Evolutionary conservation across 2,888 invertebrate genomes (phyloP), one percentile per base, ranked within the genome.

Genomic region (Ischnura elegans): DNA sequence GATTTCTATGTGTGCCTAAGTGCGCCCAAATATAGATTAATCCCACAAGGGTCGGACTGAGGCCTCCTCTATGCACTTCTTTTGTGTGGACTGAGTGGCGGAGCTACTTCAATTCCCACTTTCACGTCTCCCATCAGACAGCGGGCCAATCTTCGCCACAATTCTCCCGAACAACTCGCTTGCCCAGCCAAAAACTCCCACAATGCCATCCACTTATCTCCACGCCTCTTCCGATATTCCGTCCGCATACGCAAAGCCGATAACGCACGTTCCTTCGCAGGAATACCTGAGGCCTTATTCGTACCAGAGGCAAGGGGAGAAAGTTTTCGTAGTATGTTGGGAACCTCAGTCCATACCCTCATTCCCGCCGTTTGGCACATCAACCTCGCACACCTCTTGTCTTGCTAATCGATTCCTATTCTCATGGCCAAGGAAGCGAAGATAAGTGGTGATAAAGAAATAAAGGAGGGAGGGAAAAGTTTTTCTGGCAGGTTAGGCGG

Each of bases 331-430:
- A 25, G 76, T 76, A 76, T 29, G 29, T 76, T 76, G 36, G 76
- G 6, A n/a, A 29, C 61, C 61, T 61, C 61, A 21, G 25, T 61
- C 61, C 2, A n/a, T n/a, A n/a, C 76, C 61, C 61, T 61, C 61
- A 21, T n/a, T 61, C 61, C 2, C 51, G 61, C 61, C 19, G 61
- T n/a, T 61, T 16, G 87, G 21, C 47, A 19, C 47, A 19, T n/a
- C 61, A 25, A 10, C 66, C 42, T 36, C 90, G 43, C 66, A 36
- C 90, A 61, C 61, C 76, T 55, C 51, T 87, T 85, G 42, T 8
- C 25, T 29, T 43, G 43, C 61, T 55, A 90, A 90, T 90, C 90
- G 90, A 90, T 90, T 90, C 90, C 61, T 43, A 61, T 90, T 90
- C 61, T 61, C 51, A 25, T 55, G 87, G 76, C 76, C 76, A 76